phyloP scores from a whole-genome alignment of 2,888 invertebrate genomes.

The Hermaeophaga mercurialis region DNA sequence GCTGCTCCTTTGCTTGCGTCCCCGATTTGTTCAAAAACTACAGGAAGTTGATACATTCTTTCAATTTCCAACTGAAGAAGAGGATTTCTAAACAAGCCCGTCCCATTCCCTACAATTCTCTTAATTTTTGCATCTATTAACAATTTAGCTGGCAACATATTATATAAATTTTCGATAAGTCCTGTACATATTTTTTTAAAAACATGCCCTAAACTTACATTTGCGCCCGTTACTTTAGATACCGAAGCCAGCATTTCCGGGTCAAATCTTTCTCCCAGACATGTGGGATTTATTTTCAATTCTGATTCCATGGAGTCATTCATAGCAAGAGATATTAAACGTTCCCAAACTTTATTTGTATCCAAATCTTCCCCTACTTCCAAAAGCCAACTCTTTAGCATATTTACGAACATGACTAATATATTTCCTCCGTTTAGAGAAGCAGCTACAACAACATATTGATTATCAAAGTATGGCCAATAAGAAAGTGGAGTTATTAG shows the following conservation, averaged over 20 bases:
- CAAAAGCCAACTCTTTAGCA: conserved; percentile 79
- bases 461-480: conserved; percentile 76
- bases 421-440: conserved; percentile 84
- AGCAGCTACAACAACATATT: conserved; percentile 79
- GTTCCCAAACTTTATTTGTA: conserved; percentile 77
- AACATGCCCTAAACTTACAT: conserved; percentile 72
- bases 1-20: conserved; percentile 79
- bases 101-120: conserved; percentile 80
- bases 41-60: conserved; percentile 69
- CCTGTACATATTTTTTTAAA: conserved; percentile 78
- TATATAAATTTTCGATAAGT: conserved; percentile 74
- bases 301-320: conserved; percentile 62
- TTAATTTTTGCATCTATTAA: conserved; percentile 69
- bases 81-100: conserved; percentile 75
- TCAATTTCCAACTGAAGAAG: conserved; percentile 75
- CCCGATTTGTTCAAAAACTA: conserved; percentile 71
- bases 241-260: conserved; percentile 72
- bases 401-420: conserved; percentile 78
- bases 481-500: conserved; percentile 65
- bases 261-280: conserved; percentile 77
- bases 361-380: conserved; percentile 73
- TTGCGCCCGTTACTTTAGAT: conserved; percentile 72
- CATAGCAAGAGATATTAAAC: conserved; percentile 67
- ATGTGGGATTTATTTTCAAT: conserved; percentile 71
- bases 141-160: conserved; percentile 78